A percentile compares a stretch with the other conserved stretches of the same genome.
These are phyloP conservation scores for Drosophila buzzatii DNA, from an alignment of 2,888 invertebrate species.

Conservation along the genomic window DNA sequence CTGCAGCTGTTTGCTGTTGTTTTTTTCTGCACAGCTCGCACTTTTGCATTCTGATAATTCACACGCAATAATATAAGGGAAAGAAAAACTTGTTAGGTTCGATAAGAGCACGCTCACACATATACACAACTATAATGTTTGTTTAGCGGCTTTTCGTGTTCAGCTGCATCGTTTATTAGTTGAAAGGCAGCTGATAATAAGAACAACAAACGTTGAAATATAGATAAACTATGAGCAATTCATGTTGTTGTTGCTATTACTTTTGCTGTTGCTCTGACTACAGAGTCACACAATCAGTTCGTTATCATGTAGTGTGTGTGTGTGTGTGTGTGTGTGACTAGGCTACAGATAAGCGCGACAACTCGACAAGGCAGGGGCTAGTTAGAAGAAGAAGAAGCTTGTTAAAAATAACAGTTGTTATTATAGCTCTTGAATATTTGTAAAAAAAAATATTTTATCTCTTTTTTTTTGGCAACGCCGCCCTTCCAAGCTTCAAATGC, in stretches of 20 bases:
- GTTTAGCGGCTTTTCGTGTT: constrained; percentile 49
- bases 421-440: constrained; percentile 29
- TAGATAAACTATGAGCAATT: constrained; percentile 58
- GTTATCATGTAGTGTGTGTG: constrained; percentile 53
- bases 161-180: constrained; percentile 25
- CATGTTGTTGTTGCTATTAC: neutral
- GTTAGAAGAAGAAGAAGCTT: constrained; percentile 20
- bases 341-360: constrained; percentile 62
- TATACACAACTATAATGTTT: constrained; percentile 28
- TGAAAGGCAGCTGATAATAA: constrained; percentile 32
- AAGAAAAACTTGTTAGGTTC: constrained; percentile 39
- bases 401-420: constrained; percentile 55
- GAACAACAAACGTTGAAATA: constrained; percentile 38
- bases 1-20: neutral
- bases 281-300: constrained; percentile 34
- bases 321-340: neutral
- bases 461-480: constrained; percentile 31
- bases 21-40: constrained; percentile 6
- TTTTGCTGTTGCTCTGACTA: constrained; percentile 6
- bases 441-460: too few relatives aligned
- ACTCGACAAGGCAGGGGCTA: constrained; percentile 20
- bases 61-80: constrained; percentile 22
- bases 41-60: constrained; percentile 50
- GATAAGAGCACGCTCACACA: constrained; percentile 23
- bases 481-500: constrained; percentile 19